phyloP scores from a whole-genome alignment of 2,113 vertebrate species.

The Vicugna pacos region DNA sequence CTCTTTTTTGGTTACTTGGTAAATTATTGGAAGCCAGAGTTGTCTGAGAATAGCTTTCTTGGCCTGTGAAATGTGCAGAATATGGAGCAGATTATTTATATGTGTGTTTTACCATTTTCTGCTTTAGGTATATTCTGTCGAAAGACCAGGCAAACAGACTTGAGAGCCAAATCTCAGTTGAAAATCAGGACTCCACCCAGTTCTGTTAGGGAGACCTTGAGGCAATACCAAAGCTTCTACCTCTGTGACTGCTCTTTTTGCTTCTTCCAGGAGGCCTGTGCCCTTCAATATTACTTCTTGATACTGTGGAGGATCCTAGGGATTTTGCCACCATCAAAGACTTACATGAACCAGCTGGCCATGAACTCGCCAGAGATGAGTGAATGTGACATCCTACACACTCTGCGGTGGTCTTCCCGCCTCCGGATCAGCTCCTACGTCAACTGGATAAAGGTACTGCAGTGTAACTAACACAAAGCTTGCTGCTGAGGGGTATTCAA shows the following conservation, averaged over 20 bases:
- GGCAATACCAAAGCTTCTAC: neutral
- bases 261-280: constrained; percentile 94
- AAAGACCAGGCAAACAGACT: neutral
- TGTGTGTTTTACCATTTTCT: neutral
- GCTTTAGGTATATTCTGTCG: neutral
- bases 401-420: constrained; percentile 96
- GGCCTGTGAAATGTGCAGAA: neutral
- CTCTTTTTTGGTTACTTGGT: neutral
- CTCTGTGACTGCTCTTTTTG: neutral
- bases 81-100: neutral
- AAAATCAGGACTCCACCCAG: neutral
- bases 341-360: constrained; percentile 95
- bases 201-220: neutral
- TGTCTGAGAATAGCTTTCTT: neutral
- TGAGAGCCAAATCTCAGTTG: neutral
- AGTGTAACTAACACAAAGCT: neutral
- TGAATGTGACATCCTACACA: constrained; percentile 97
- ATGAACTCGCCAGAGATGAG: constrained; percentile 92
- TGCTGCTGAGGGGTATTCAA: neutral
- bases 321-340: constrained; percentile 95
- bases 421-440: constrained; percentile 93
- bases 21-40: neutral
- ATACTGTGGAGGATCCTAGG: constrained; percentile 97
- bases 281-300: constrained; percentile 97
- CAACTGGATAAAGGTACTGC: constrained; percentile 95